phyloP scores from a whole-genome alignment of 2,797 vertebrate genomes.

The Parauchenoglanis ngamensis region DNA sequence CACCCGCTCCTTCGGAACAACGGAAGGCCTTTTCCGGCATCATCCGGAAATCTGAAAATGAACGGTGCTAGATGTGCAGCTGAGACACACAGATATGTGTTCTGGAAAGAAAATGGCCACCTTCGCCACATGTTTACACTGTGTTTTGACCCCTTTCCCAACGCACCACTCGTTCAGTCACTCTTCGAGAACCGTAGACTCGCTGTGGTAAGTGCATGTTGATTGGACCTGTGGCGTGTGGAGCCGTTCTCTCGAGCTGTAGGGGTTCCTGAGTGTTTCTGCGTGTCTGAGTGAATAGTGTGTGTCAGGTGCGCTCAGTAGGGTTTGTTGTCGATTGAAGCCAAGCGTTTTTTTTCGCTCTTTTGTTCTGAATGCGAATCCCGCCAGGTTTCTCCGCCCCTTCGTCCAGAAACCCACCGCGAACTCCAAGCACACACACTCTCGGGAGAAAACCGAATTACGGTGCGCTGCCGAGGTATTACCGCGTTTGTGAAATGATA shows the following conservation, averaged over 20 bases:
- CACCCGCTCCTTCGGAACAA: not conserved
- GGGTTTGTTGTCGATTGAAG: constrained; percentile 38
- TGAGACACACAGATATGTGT: not conserved
- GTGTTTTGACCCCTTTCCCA: not conserved
- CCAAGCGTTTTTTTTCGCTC: constrained; percentile 16
- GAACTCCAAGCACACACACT: constrained; percentile 19
- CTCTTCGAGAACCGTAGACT: not conserved
- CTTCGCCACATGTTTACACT: not conserved
- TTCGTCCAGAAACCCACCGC: constrained; percentile 29
- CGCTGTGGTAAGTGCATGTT: constrained; percentile 35
- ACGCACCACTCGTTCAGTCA: not conserved
- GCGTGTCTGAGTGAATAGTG: constrained; percentile 22
- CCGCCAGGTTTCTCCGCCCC: constrained; percentile 25
- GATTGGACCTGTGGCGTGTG: constrained; percentile 23
- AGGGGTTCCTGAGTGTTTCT: constrained; percentile 35
- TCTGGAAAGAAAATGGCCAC: not conserved
- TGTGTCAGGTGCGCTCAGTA: constrained; percentile 33
- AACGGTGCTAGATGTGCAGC: not conserved
- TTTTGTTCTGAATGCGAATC: constrained; percentile 34
- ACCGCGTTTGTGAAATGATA: constrained; percentile 48
- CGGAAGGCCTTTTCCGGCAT: not conserved
- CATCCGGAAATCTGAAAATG: not conserved
- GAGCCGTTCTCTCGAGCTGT: not conserved
- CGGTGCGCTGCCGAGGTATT: constrained; percentile 40
- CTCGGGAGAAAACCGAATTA: constrained; percentile 44